A percentile compares a stretch with the other conserved stretches of the same genome.
Evolutionary conservation across 2,113 vertebrate genomes (phyloP).

Genomic region (Aythya baeri): DNA sequence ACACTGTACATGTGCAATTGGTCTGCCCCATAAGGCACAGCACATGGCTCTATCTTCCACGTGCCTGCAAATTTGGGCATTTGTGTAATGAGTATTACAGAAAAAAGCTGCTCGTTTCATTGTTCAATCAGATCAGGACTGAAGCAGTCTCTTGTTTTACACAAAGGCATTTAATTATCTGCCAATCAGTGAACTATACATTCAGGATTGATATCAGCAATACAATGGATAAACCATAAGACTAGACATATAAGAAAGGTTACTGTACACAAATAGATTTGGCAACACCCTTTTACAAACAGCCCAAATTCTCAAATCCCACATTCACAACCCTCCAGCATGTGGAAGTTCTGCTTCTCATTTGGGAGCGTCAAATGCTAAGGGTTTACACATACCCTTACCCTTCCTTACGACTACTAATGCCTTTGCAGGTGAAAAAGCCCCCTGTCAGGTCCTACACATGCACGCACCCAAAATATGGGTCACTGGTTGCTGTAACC

Average conservation of each 20-base stretch:
- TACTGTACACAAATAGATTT: background rate
- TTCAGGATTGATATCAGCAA: background rate
- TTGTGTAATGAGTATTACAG: background rate
- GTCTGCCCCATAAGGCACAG: background rate
- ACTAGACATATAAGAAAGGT: background rate
- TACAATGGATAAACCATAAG: background rate
- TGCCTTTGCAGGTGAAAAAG: background rate
- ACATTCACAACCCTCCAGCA: background rate
- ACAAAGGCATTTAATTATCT: background rate
- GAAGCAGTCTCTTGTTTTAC: background rate
- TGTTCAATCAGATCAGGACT: background rate
- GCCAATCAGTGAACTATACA: background rate
- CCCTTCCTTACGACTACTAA: accelerated
- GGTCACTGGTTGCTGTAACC: background rate
- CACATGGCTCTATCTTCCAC: background rate
- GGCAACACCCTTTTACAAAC: background rate
- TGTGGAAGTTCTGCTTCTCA: background rate
- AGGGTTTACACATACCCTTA: background rate
- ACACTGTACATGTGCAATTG: too few species aligned
- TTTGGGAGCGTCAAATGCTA: background rate
- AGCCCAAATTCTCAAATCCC: background rate
- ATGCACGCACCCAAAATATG: background rate
- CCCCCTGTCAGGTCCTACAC: background rate
- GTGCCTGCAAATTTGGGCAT: background rate
- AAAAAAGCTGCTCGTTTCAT: background rate